Evolutionary conservation across 2,113 vertebrate species (phyloP).

Genomic region (Callaeas wilsoni): DNA sequence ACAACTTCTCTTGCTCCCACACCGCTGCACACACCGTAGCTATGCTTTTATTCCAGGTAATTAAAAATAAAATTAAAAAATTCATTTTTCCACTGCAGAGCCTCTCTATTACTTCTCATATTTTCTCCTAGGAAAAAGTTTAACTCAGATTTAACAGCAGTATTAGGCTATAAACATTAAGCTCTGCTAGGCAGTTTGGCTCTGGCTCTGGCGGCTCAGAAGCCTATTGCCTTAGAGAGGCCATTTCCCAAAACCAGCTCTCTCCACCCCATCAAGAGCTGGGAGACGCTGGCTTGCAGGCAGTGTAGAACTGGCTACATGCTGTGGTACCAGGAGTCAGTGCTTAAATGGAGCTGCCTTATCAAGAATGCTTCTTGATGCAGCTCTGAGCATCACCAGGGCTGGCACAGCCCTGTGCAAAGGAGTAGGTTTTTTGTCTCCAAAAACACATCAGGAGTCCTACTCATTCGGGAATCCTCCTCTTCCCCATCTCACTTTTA

Average conservation of each 20-base stretch:
- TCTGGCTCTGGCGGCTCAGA: background rate
- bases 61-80: background rate
- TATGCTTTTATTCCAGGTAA: background rate
- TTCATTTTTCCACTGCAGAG: background rate
- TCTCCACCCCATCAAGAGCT: background rate
- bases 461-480: background rate
- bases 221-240: background rate
- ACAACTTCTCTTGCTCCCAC: background rate
- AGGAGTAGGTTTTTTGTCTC: background rate
- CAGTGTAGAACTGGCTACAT: background rate
- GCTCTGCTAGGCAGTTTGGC: background rate
- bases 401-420: background rate
- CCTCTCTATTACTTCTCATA: background rate
- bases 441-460: background rate
- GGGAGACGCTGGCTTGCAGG: background rate
- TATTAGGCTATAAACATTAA: background rate
- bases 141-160: background rate
- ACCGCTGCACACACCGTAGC: fast-evolving
- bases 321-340: fast-evolving
- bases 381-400: background rate
- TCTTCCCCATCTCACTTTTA: background rate
- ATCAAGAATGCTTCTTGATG: background rate
- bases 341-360: background rate
- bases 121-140: background rate
- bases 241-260: background rate